Evolutionary conservation across 1,140 invertebrate genomes (phyloP).

Genomic region (Plectus sambesii): DNA sequence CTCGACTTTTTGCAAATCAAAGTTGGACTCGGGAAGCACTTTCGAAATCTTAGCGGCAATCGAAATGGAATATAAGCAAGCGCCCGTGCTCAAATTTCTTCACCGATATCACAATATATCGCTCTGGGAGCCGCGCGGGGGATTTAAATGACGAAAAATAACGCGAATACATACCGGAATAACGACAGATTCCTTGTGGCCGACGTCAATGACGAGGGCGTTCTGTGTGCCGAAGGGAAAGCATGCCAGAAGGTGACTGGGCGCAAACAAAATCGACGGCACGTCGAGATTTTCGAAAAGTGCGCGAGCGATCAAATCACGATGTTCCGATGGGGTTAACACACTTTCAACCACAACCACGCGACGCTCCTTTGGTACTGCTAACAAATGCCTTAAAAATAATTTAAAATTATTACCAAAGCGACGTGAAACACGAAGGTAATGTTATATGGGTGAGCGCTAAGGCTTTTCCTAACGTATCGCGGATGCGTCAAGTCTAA

Average conservation of each 20-base stretch:
- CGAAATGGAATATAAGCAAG: too few species aligned
- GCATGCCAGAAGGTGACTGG: constrained; percentile 66
- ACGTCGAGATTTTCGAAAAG: constrained; percentile 47
- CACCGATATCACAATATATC: too few species aligned
- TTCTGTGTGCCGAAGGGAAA: constrained; percentile 64
- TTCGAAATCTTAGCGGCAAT: background rate
- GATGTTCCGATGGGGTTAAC: background rate
- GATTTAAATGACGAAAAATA: background rate
- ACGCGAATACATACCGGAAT: constrained; percentile 57
- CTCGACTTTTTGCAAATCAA: background rate
- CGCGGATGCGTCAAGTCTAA: background rate
- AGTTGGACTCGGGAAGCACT: background rate
- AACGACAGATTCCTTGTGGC: constrained; percentile 66
- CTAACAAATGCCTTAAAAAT: background rate
- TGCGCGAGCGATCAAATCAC: background rate
- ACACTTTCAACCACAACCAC: background rate
- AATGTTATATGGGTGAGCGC: background rate
- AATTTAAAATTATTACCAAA: constrained; percentile 8
- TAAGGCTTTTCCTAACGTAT: background rate
- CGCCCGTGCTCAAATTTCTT: background rate
- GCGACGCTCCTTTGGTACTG: background rate
- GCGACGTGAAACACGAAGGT: background rate
- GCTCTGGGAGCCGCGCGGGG: too few species aligned
- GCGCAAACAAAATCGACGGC: constrained; percentile 59
- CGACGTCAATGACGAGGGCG: constrained; percentile 71